Conservation (phyloP, 2,113 vertebrate species). For the Athene noctua region DNA sequence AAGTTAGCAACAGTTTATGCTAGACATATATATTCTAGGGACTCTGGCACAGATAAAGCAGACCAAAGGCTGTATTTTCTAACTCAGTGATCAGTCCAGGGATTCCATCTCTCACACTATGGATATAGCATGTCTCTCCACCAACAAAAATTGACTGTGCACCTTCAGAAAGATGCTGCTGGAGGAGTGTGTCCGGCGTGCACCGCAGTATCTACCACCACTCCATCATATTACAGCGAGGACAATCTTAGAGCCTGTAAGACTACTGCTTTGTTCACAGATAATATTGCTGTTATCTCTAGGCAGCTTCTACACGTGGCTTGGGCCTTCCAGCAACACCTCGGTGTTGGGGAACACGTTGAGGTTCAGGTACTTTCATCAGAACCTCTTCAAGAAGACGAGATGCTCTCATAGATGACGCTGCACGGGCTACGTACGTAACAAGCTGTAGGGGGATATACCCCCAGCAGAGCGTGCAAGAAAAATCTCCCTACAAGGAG, state of each 20-base stretch:
- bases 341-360: rapidly evolving
- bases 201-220: rapidly evolving
- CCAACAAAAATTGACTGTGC: rapidly evolving
- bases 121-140: not conserved
- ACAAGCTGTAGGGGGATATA: rapidly evolving
- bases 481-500: not conserved
- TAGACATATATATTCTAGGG: not conserved
- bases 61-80: not conserved
- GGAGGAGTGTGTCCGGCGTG: no score
- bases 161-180: not conserved
- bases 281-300: rapidly evolving
- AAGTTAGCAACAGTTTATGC: not conserved
- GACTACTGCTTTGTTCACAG: not conserved
- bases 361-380: not conserved
- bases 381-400: not conserved
- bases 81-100: not conserved
- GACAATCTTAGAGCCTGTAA: no score
- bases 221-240: rapidly evolving
- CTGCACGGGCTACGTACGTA: rapidly evolving
- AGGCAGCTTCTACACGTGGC: not conserved
- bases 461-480: not conserved
- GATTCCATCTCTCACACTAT: not conserved
- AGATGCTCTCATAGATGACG: not conserved
- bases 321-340: not conserved
- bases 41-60: not conserved